Evolutionary conservation across 2,888 invertebrate species (phyloP).

Genomic region (Seladonia tumulorum): DNA sequence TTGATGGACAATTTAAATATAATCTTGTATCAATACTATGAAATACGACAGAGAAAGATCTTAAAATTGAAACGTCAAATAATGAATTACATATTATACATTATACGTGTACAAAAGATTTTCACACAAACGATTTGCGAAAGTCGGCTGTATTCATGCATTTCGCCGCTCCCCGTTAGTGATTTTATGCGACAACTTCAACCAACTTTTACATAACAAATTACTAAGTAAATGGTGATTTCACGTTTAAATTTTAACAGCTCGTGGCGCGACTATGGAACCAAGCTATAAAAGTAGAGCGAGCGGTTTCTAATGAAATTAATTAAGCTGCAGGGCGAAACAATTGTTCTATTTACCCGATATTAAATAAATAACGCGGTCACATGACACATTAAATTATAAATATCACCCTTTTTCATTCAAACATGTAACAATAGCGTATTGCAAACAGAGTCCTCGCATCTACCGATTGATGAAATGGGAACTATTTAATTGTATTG

Average conservation of each 20-base stretch:
- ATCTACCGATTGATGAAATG: slow-evolving; percentile 37
- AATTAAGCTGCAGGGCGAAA: slow-evolving; percentile 19
- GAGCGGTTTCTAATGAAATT: slow-evolving; percentile 32
- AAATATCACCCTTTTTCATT: background rate
- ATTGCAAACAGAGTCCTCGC: background rate
- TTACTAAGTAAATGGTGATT: slow-evolving; percentile 19
- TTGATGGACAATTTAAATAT: background rate
- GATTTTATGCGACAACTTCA: background rate
- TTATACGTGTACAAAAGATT: background rate
- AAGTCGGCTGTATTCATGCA: background rate
- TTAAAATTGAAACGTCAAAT: background rate
- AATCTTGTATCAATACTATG: too few relatives aligned
- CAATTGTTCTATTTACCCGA: slow-evolving; percentile 19
- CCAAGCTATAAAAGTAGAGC: slow-evolving; percentile 2
- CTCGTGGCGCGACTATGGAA: slow-evolving; percentile 19
- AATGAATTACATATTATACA: background rate
- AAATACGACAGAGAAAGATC: background rate
- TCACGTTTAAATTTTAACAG: slow-evolving; percentile 8
- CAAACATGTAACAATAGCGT: slow-evolving; percentile 33
- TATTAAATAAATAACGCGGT: slow-evolving; percentile 18
- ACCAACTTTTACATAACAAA: background rate
- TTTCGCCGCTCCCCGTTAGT: background rate
- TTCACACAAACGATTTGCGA: background rate
- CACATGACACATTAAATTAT: slow-evolving; percentile 9
- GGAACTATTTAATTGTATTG: slow-evolving; percentile 33